Evolutionary conservation across 2,888 invertebrate species (phyloP).

Genomic region (Aphrophora alni): DNA sequence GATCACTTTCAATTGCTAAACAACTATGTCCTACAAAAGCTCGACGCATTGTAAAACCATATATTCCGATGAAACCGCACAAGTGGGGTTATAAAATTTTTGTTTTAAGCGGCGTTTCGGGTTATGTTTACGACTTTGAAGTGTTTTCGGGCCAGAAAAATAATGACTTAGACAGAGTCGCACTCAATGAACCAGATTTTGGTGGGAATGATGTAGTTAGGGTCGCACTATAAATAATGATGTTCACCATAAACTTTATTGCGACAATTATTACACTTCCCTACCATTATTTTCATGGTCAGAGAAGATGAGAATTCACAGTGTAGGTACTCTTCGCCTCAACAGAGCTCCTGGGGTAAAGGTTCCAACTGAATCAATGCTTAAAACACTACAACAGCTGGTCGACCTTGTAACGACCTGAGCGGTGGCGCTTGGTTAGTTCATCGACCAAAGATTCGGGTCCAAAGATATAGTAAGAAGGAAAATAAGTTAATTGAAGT

Average conservation of each 20-base stretch:
- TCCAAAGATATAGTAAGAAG: too few relatives aligned
- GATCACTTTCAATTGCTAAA: conserved; percentile 25
- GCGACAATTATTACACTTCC: conserved; percentile 54
- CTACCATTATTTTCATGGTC: too few relatives aligned
- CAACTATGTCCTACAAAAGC: conserved; percentile 44
- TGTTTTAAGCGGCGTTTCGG: conserved; percentile 52
- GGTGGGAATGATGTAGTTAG: conserved; percentile 54
- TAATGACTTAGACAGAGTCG: conserved; percentile 33
- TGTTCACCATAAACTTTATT: conserved; percentile 54
- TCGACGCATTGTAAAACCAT: conserved; percentile 45
- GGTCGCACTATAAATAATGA: conserved; percentile 52
- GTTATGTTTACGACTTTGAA: conserved; percentile 54
- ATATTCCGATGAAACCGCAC: conserved; percentile 30
- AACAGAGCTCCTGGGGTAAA: too few relatives aligned
- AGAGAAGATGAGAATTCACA: too few relatives aligned
- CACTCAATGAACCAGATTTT: conserved; percentile 50
- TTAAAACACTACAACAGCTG: too few relatives aligned
- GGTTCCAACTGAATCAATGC: too few relatives aligned
- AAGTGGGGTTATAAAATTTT: conserved; percentile 53
- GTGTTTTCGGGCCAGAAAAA: conserved; percentile 37
- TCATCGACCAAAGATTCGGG: too few relatives aligned
- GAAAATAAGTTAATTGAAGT: too few relatives aligned
- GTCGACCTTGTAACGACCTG: too few relatives aligned
- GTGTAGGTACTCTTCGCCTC: too few relatives aligned
- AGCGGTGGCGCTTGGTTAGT: too few relatives aligned